Evolutionary conservation across 2,113 vertebrate species (phyloP), one percentile per base, ranked within the genome.

Genomic region (Syngnathus scovelli): DNA sequence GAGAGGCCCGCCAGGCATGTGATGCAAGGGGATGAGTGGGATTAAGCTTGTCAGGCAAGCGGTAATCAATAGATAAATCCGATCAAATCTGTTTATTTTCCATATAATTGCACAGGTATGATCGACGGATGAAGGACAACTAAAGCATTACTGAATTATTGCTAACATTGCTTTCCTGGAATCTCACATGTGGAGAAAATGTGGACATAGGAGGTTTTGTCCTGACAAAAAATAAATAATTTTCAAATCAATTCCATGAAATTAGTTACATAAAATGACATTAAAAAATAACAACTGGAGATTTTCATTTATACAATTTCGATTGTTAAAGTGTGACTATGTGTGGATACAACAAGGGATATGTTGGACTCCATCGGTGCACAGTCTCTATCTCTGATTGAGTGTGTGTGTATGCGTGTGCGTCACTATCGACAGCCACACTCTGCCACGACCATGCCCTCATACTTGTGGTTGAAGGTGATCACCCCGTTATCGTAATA

Each of bases 361-460:
- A 56, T 4, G 38, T 44, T 62, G 15, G 11, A 62, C 44, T 44
- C 39, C 41, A 36, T 36, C 55, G 15, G 27, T 58, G 55, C 61
- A 27, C 39, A 62, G 61, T 62, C 61, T 62, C 21, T 46, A 62
- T 44, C 39, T 62, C 10, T 27, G 68, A 15, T 76, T 46, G 39
- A 19, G 67, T 16, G 56, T 77, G 80, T 52, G 51, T 7, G 10
- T 33, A 7, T 13, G 18, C 15, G 66, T 23, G 80, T 52, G 61
- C 12, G 78, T 39, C 83, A 88, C 93, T 99, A 99, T 99, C 96
- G 93, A 81, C 97, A 99, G 72, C 97, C 97, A 11, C 97, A 99
- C 83, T 99, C 96, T 2, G 94, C 92, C 64, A 99, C 97, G 7
- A 94, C 93, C 97, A 99, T 99, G 60, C 93, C 96, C 78, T 99